Percentiles rank a stretch among this genome's conserved stretches.
These are phyloP conservation scores for Chloroclystis v-ata DNA, from an alignment of 2,888 invertebrate genomes.

Conservation along the genomic window DNA sequence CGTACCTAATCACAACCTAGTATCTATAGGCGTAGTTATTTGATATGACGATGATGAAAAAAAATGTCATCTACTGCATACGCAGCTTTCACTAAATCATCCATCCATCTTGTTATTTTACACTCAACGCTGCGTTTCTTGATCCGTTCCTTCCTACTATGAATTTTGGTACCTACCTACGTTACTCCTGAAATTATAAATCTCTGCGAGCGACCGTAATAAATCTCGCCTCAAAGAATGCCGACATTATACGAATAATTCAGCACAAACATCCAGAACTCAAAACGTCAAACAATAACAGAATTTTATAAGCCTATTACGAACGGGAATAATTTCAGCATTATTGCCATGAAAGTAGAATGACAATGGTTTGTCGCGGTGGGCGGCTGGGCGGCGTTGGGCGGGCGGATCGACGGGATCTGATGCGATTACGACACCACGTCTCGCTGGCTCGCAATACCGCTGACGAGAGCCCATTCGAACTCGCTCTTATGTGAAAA, in stretches of 20 bases:
- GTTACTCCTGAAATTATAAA: too few relatives aligned
- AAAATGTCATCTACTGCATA: too few relatives aligned
- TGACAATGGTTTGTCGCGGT: conserved; percentile 72
- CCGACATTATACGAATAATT: conserved; percentile 25
- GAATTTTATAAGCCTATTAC: conserved; percentile 58
- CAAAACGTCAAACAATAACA: conserved; percentile 31
- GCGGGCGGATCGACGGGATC: conserved; percentile 35
- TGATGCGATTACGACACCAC: conserved; percentile 85
- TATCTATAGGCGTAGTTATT: too few relatives aligned
- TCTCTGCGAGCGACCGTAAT: too few relatives aligned
- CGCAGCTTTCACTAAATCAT: too few relatives aligned
- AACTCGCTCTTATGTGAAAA: conserved; percentile 69
- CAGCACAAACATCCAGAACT: conserved; percentile 22
- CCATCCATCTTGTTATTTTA: too few relatives aligned
- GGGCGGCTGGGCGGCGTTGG: conserved; percentile 45
- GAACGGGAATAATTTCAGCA: conserved; percentile 38
- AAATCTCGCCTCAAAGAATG: too few relatives aligned
- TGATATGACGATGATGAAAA: too few relatives aligned
- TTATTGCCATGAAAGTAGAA: conserved; percentile 70
- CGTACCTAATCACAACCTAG: too few relatives aligned
- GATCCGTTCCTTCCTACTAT: too few relatives aligned
- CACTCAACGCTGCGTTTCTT: too few relatives aligned
- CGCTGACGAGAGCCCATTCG: conserved; percentile 46
- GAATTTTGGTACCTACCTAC: too few relatives aligned
- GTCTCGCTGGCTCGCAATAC: conserved; percentile 81